Evolutionary conservation across 2,888 invertebrate genomes (phyloP), one percentile per base, ranked within the genome.

Genomic region (Drosophila gaucha): DNA sequence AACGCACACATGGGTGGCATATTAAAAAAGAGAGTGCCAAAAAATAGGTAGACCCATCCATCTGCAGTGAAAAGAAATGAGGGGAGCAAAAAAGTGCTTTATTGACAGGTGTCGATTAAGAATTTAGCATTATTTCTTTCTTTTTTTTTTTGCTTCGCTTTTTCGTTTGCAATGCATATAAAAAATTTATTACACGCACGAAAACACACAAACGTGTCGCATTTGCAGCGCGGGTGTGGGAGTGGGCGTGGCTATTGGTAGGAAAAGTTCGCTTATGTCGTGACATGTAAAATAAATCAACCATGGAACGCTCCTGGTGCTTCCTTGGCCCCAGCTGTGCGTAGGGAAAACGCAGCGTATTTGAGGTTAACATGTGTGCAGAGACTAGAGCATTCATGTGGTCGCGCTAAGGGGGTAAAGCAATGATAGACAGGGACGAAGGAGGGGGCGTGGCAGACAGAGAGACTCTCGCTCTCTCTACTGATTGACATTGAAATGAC

Each of bases 101-200:
- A 84, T 84, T 84, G 84, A 88, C 84, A 84, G 88, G 84, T 84
- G 84, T 84, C 88, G 88, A 84, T 84, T 88, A 84, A 80, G 84
- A 84, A 84, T 84, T 84, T 84, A 86, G 87, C 78, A 84, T 86
- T 86, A 79, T 79, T 79, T 50, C 24, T 26, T 36, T n/a, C 14
- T 70, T 50, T 33, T 26, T 36, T n/a, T 22, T 70, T 54, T 16
- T 57, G 12, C 0, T 20, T n/a, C 69, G 74, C 14, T 6, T 14
- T 31, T 62, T 74, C 49, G 43, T 80, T 74, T 67, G 76, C 66
- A 78, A 66, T 72, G 64, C 74, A 77, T 75, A 88, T 82, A 82
- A 78, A 88, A 82, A 82, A 82, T 82, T 82, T 82, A 82, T 82
- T 88, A 82, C 86, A 82, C 88, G 88, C 82, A 82, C 82, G 88